Percentiles rank a stretch among this genome's conserved stretches.
Evolutionary conservation across 2,113 vertebrate genomes (phyloP).

Genomic region (Phyllopteryx taeniolatus): DNA sequence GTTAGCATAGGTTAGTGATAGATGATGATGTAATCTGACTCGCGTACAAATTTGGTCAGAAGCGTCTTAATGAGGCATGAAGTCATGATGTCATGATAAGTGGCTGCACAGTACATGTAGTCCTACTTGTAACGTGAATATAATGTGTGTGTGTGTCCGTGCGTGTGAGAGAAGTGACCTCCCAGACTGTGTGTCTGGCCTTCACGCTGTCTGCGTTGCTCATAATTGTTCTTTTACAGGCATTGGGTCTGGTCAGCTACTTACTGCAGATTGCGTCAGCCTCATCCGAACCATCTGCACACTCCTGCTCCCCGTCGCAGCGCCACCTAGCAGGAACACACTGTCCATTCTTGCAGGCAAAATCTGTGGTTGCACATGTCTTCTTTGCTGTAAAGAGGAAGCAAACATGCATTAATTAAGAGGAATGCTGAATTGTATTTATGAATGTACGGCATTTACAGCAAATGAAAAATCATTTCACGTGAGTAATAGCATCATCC

Average conservation of each 20-base stretch:
- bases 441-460: background rate
- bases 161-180: background rate
- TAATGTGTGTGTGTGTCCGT: constrained; percentile 8
- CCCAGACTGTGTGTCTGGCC: constrained; percentile 3
- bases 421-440: background rate
- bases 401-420: background rate
- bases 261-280: constrained; percentile 89
- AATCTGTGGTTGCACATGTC: constrained; percentile 89
- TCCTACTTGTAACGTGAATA: background rate
- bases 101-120: background rate
- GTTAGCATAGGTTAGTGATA: too few relatives aligned
- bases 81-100: too few relatives aligned
- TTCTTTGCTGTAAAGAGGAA: constrained; percentile 81
- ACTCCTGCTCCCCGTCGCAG: constrained; percentile 93
- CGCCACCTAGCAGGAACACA: constrained; percentile 91
- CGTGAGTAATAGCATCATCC: background rate
- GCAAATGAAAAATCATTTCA: background rate
- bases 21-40: too few relatives aligned
- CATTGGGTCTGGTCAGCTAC: constrained; percentile 45
- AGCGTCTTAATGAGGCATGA: background rate
- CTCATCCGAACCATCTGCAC: constrained; percentile 89
- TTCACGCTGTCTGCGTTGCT: background rate
- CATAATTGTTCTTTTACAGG: background rate
- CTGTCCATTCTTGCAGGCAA: constrained; percentile 90
- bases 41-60: background rate